phyloP scores from a whole-genome alignment of 2,797 vertebrate genomes.

The Lutjanus campechanus region DNA sequence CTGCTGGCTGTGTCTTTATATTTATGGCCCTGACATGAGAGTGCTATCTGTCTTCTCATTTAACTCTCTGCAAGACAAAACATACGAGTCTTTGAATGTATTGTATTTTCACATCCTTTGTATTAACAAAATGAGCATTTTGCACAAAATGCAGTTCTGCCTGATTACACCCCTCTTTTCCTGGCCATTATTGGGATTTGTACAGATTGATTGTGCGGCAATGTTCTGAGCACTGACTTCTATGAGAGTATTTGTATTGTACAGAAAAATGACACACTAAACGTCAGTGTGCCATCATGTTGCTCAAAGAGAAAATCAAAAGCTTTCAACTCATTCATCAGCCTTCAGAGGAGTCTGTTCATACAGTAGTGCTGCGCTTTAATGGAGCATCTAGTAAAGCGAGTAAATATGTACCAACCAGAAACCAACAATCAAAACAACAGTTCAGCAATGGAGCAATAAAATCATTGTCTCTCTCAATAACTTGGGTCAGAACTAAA shows the following conservation, averaged over 20 bases:
- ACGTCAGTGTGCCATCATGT: neutral
- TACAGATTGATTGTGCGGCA: neutral
- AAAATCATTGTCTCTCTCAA: neutral
- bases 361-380: neutral
- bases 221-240: neutral
- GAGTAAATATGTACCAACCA: neutral
- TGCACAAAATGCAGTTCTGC: neutral
- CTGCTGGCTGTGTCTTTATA: neutral
- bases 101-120: neutral
- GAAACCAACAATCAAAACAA: neutral
- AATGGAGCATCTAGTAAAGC: neutral
- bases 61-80: neutral
- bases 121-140: no score
- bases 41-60: neutral
- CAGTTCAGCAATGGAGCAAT: slow-evolving; percentile 7
- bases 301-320: slow-evolving; percentile 35
- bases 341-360: neutral
- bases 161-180: neutral
- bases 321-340: slow-evolving; percentile 49
- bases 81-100: neutral
- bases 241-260: neutral
- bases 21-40: neutral
- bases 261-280: neutral
- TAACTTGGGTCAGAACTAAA: neutral
- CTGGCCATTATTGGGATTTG: neutral